Percentiles rank a stretch among this genome's conserved stretches.
Evolutionary conservation across 2,888 invertebrate genomes (phyloP).

Genomic region (Lingula anatina): DNA sequence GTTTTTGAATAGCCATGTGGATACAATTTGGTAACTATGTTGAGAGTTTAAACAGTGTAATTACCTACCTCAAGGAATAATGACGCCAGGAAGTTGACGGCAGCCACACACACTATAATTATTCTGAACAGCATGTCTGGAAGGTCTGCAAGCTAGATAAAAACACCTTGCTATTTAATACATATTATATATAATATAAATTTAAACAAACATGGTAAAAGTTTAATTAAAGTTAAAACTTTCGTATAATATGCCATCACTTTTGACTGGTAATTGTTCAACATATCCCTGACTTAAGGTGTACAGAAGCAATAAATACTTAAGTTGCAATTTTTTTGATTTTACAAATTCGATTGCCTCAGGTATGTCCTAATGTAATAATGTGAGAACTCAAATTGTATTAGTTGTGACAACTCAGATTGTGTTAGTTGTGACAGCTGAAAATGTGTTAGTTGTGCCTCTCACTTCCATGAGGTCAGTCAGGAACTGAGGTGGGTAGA

Average conservation of each 20-base stretch:
- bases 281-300: too few species aligned
- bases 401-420: neutral
- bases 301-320: too few species aligned
- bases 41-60: neutral
- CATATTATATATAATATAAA: too few species aligned
- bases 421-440: too few species aligned
- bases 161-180: neutral
- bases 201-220: too few species aligned
- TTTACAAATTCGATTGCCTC: too few species aligned
- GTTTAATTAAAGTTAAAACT: too few species aligned
- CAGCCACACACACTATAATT: slow-evolving; percentile 57
- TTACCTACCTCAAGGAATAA: slow-evolving; percentile 55
- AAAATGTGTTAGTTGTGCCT: slow-evolving; percentile 2
- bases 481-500: slow-evolving; percentile 52
- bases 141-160: slow-evolving; percentile 31
- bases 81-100: slow-evolving; percentile 52
- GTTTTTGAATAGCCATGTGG: too few species aligned
- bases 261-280: too few species aligned
- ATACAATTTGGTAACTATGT: neutral
- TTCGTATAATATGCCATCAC: too few species aligned
- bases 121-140: slow-evolving; percentile 57
- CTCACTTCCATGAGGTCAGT: slow-evolving; percentile 45
- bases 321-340: too few species aligned
- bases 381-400: too few species aligned
- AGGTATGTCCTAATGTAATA: neutral